A percentile compares a stretch with the other conserved stretches of the same genome.
Conservation (phyloP, 2,888 invertebrate genomes). For the Physocephala rufipes region DNA sequence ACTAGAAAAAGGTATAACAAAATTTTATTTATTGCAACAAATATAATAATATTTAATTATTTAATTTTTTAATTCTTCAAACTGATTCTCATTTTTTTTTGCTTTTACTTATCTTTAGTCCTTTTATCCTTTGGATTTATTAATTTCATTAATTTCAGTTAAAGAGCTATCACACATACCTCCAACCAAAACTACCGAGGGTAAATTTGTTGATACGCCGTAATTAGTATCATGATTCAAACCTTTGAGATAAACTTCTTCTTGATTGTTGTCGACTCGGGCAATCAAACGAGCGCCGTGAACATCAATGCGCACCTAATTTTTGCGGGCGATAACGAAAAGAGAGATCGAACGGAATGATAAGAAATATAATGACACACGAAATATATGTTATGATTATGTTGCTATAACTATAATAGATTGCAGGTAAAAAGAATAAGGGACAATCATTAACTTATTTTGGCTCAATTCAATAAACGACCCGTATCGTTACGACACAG, state of each 20-base stretch:
- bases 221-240: slow-evolving; percentile 85
- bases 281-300: slow-evolving; percentile 85
- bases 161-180: slow-evolving; percentile 68
- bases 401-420: no score
- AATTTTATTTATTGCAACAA: neutral
- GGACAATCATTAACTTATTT: no score
- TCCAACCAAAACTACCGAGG: slow-evolving; percentile 88
- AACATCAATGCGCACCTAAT: slow-evolving; percentile 81
- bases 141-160: neutral
- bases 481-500: no score
- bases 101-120: no score
- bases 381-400: no score
- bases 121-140: no score
- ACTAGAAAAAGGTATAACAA: neutral
- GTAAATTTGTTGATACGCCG: slow-evolving; percentile 85
- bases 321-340: neutral
- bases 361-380: no score
- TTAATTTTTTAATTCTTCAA: neutral
- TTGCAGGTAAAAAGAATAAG: no score
- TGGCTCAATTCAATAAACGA: no score
- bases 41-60: neutral
- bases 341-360: no score
- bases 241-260: slow-evolving; percentile 84
- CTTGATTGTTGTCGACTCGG: slow-evolving; percentile 83
- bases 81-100: no score